These are phyloP conservation scores for Trichomalopsis sarcophagae DNA, from an alignment of 1,140 invertebrate species.

Conservation along the genomic window DNA sequence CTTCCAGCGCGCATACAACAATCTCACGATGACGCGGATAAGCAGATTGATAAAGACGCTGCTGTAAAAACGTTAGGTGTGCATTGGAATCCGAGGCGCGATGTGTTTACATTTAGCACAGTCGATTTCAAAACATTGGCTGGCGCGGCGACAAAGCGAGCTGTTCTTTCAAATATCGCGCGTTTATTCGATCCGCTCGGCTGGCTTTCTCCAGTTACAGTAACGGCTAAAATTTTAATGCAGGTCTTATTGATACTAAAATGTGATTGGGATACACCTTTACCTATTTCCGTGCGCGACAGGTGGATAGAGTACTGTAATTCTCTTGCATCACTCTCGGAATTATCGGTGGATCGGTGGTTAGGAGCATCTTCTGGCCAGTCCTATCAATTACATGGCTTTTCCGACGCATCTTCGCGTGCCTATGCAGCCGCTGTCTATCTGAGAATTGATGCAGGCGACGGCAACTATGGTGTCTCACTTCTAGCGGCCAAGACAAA, in stretches of 20 bases:
- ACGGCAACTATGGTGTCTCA: conserved; percentile 38
- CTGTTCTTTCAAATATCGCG: neutral
- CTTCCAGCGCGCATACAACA: no score
- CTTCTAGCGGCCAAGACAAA: conserved; percentile 53
- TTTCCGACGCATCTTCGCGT: neutral
- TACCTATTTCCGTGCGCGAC: neutral
- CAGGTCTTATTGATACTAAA: neutral
- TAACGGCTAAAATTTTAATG: neutral
- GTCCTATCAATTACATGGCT: neutral
- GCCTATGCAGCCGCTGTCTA: neutral
- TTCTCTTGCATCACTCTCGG: neutral
- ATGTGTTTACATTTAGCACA: neutral
- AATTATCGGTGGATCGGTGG: neutral
- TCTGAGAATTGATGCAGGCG: neutral
- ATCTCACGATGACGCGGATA: no score
- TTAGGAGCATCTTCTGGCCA: neutral
- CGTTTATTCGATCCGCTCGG: neutral
- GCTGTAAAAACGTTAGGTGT: neutral
- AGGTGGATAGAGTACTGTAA: neutral
- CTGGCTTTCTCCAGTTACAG: neutral
- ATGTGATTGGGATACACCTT: neutral
- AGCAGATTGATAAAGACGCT: no score
- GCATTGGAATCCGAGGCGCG: neutral
- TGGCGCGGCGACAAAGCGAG: neutral
- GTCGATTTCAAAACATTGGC: neutral